Evolutionary conservation across 1,140 invertebrate species (phyloP).

Genomic region (Drosophila malerkotliana): DNA sequence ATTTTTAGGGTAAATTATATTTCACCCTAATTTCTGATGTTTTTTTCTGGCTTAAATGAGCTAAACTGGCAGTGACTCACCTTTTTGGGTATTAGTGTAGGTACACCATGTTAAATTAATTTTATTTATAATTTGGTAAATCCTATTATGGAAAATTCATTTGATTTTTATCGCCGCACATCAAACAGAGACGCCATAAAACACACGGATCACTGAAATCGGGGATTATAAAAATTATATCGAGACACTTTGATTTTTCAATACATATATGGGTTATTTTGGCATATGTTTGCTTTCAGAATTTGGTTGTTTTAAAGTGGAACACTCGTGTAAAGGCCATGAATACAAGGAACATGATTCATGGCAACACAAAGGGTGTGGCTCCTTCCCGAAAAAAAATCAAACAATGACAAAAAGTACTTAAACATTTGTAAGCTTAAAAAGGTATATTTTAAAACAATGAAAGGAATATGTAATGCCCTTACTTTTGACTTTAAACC

Average conservation of each 20-base stretch:
- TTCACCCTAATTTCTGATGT: constrained; percentile 31
- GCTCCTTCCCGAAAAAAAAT: constrained; percentile 38
- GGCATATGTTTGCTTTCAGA: constrained; percentile 21
- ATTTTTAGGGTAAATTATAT: constrained; percentile 15
- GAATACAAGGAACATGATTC: constrained; percentile 61
- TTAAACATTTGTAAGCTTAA: constrained; percentile 21
- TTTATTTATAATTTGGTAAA: constrained; percentile 29
- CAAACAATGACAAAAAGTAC: constrained; percentile 31
- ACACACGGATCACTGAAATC: constrained; percentile 12
- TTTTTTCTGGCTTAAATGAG: constrained; percentile 31
- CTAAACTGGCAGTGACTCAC: too few species aligned
- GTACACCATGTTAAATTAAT: constrained; percentile 3
- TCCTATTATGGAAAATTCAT: constrained; percentile 49
- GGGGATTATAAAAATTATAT: constrained; percentile 58
- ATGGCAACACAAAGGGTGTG: constrained; percentile 69
- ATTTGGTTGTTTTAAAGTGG: constrained; percentile 53
- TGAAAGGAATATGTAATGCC: constrained; percentile 1
- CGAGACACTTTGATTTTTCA: constrained; percentile 12
- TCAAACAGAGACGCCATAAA: constrained; percentile 15
- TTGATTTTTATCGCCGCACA: constrained; percentile 14
- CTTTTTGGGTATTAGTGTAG: background rate
- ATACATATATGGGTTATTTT: constrained; percentile 21
- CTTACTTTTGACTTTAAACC: constrained; percentile 4
- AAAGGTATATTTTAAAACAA: background rate
- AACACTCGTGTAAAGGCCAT: constrained; percentile 63